These are phyloP conservation scores for Rhysida immarginata DNA, from an alignment of 1,140 invertebrate genomes.

Conservation along the genomic window DNA sequence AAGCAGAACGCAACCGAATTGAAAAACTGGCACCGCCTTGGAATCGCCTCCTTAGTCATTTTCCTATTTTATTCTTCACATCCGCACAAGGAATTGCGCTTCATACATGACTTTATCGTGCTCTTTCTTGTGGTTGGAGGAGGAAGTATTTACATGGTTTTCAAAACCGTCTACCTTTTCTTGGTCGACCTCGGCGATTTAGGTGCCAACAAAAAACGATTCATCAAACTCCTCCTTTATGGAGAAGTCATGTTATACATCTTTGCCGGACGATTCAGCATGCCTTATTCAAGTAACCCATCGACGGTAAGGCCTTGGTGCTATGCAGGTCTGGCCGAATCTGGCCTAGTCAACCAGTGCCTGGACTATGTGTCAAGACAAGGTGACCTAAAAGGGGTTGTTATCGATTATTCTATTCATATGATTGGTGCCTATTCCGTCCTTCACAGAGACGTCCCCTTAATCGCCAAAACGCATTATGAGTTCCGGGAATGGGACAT, in stretches of 20 bases:
- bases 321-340: slow-evolving; percentile 16
- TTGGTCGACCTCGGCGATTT: background rate
- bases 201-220: background rate
- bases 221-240: slow-evolving; percentile 13
- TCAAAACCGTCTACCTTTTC: background rate
- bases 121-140: background rate
- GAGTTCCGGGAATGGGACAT: slow-evolving; percentile 24
- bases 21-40: background rate
- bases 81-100: slow-evolving; percentile 23
- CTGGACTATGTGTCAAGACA: slow-evolving; percentile 20
- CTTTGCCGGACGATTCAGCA: background rate
- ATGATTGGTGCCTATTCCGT: slow-evolving; percentile 22
- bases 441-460: slow-evolving; percentile 21
- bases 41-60: slow-evolving; percentile 9
- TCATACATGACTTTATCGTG: slow-evolving; percentile 23
- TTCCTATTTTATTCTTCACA: slow-evolving; percentile 20
- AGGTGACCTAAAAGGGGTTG: slow-evolving; percentile 22
- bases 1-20: background rate
- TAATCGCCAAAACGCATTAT: slow-evolving; percentile 20
- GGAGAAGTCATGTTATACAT: slow-evolving; percentile 7
- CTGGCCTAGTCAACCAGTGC: slow-evolving; percentile 21
- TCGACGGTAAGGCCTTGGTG: slow-evolving; percentile 18
- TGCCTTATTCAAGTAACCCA: slow-evolving; percentile 10
- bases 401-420: slow-evolving; percentile 21
- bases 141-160: background rate